Base-by-base conservation (phyloP, 2,888 invertebrate genomes). In the Apodemia zela region DNA sequence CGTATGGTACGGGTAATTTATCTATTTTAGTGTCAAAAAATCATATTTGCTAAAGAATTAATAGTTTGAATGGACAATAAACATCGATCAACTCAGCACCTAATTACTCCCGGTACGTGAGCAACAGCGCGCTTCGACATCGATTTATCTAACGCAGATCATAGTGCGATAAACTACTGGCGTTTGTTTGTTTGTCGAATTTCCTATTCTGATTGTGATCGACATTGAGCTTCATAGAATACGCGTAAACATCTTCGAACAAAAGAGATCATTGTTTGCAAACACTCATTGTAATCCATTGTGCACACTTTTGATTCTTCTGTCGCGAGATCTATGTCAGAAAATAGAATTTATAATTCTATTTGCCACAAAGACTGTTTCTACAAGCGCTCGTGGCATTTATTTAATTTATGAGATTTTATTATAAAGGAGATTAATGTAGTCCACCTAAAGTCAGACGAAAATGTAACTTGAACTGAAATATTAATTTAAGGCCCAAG, bases 111-210 rank as follows among this genome's bases (percentile, higher is more conserved):
- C 10, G 33, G 10, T 33, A 33, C 33, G 7, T 33, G 10, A 33
- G 10, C 10, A 33, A 29, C 29, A 4, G 29, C 29, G 29, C 10
- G 33, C 10, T 33, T 10, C 10, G 33, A 10, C 45, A 51, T 51
- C 61, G n/a, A 51, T 45, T 29, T 60, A 15, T 47, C 61, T 6
- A 10, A 38, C 70, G 77, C 77, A 77, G 45, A 45, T 45, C 45
- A n/a, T 6, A 45, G n/a, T n/a, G 38, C 13, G 45, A 45, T 45
- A 45, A 15, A 45, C 45, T 15, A 38, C 33, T 33, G 33, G 10
- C 38, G 21, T 51, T 21, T 25, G 54, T 51, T 21, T 25, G 54
- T 25, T 54, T 54, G 15, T 25, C 25, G 4, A 54, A 54, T 54
- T 54, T 54, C 25, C 54, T 15, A 54, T 15, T 51, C 21, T 2